These are phyloP conservation scores for Toxotes chatareus DNA, from an alignment of 2,113 vertebrate genomes.

Conservation along the genomic window DNA sequence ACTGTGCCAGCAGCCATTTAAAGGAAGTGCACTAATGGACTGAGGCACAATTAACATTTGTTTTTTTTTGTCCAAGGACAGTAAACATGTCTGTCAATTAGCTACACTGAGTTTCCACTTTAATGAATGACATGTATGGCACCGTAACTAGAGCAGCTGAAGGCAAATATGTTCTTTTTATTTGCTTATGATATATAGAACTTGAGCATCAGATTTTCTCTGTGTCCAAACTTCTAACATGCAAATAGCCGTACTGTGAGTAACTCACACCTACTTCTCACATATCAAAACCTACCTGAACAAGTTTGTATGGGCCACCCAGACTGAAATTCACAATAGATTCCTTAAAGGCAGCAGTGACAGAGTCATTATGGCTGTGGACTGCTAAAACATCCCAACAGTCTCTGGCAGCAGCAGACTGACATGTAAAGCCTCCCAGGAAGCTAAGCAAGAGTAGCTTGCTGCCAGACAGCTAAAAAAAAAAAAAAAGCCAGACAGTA, in stretches of 20 bases:
- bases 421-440: slow-evolving; percentile 19
- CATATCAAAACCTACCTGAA: background rate
- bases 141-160: background rate
- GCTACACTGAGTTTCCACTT: too few relatives aligned
- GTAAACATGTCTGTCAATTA: background rate
- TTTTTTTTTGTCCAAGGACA: background rate
- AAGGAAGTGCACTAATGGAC: background rate
- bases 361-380: slow-evolving; percentile 13
- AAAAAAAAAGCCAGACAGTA: slow-evolving; percentile 32
- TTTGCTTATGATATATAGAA: background rate
- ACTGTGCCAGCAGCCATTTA: background rate
- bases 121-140: background rate
- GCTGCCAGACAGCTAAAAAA: slow-evolving; percentile 28
- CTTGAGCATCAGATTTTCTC: background rate
- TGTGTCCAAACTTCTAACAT: background rate
- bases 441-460: slow-evolving; percentile 16
- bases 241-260: background rate
- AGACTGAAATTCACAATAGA: background rate
- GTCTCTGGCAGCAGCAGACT: slow-evolving; percentile 30
- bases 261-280: background rate
- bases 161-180: background rate
- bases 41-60: background rate
- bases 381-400: slow-evolving; percentile 5
- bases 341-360: slow-evolving; percentile 14
- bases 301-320: background rate